Conservation (phyloP, 2,888 invertebrate species). For the Kryphioiulus occultus region DNA sequence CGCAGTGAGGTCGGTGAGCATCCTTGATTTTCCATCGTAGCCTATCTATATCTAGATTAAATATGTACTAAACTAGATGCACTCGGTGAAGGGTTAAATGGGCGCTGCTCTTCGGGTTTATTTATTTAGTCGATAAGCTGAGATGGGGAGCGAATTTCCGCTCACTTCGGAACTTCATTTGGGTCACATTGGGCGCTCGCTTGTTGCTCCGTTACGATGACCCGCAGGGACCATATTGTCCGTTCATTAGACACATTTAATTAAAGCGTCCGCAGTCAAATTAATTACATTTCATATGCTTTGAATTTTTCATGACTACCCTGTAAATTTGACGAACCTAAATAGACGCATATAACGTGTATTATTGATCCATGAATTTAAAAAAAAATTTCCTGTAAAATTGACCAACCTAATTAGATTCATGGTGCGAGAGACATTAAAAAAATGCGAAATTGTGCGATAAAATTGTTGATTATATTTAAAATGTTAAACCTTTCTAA, state of each 20-base stretch:
- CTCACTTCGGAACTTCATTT: background rate
- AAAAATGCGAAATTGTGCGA: no score
- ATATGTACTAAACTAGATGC: background rate
- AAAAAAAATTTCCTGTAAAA: no score
- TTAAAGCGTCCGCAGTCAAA: background rate
- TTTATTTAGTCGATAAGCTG: background rate
- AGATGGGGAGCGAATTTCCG: background rate
- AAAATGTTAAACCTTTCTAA: no score
- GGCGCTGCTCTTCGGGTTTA: background rate
- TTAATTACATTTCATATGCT: no score
- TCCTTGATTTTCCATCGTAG: background rate
- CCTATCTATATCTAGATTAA: background rate
- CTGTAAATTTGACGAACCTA: no score
- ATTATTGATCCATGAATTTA: no score
- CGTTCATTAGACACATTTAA: conserved; percentile 1
- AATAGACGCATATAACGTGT: no score
- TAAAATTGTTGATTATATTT: no score
- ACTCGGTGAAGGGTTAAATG: background rate
- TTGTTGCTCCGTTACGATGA: background rate
- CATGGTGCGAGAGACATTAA: no score
- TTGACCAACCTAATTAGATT: no score
- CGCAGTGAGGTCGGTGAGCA: background rate
- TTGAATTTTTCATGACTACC: no score
- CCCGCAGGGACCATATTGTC: conserved; percentile 2
- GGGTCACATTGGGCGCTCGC: background rate